Conservation (phyloP, 2,888 invertebrate genomes). For the Drosophila differens region DNA sequence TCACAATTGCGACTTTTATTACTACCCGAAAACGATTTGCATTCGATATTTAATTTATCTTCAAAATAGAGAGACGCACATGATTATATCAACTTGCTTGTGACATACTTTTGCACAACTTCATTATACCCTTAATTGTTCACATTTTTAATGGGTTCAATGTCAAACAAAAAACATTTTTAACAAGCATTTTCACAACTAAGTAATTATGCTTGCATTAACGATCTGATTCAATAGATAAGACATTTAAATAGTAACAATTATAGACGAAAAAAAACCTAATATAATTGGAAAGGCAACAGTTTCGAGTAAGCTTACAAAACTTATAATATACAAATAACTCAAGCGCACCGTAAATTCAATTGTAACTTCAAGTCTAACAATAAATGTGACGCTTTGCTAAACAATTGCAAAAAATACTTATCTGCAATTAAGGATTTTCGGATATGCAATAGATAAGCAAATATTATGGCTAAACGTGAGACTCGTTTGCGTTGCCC, state of each 20-base stretch:
- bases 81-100: background rate
- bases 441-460: slow-evolving; percentile 52
- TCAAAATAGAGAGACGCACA: background rate
- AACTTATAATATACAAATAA: background rate
- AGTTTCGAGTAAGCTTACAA: background rate
- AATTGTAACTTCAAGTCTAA: background rate
- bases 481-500: slow-evolving; percentile 36
- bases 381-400: slow-evolving; percentile 20
- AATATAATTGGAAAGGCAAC: background rate
- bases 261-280: background rate
- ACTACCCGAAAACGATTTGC: background rate
- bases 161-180: background rate
- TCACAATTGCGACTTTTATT: background rate
- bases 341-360: background rate
- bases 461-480: slow-evolving; percentile 55
- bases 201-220: background rate
- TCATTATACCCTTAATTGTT: no score
- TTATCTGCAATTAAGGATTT: slow-evolving; percentile 9
- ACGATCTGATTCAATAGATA: background rate
- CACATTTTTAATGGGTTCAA: background rate
- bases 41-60: background rate
- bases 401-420: slow-evolving; percentile 22
- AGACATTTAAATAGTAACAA: background rate
- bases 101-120: no score
- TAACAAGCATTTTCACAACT: background rate